Base-by-base conservation (phyloP, 92 coral and sea anemone genomes). In the Diadumene lineata region DNA sequence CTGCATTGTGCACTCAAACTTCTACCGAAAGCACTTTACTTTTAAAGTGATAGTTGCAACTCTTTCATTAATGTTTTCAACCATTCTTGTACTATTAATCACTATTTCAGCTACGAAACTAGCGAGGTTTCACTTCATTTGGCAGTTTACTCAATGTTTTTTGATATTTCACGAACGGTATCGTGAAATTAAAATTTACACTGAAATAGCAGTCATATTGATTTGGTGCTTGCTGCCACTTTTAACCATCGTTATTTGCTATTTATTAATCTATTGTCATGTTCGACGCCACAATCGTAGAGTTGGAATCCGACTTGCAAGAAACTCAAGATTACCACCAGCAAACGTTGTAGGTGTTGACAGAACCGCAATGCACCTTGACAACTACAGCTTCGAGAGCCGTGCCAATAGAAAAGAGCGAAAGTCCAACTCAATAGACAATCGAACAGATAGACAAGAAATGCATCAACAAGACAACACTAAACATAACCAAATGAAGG, bases 1-100 rank as follows among this genome's bases (percentile, higher is more conserved):
- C 1, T 64, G 69, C 18, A 34, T 64, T 33, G 69, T 64, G 2
- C 43, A 33, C 16, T 33, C 69, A n/a, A 30, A 64, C 44, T 33
- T 64, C 23, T 64, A 64, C 43, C 38, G 69, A 10, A 64, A 64
- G 69, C 32, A 64, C 18, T 30, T 31, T 17, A 27, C 69, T 29
- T 16, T n/a, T 27, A 64, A 64, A 30, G 19, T 17, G 23, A 64
- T 31, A 64, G 15, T 3, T 1, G 32, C 11, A 1, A 31, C 43
- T 64, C 29, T 30, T 30, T 17, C 2, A 2, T n/a, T 31, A 6
- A 29, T 34, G 34, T 33, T 17, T 38, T 7, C 19, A 8, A 38
- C 7, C 26, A 11, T 38, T 11, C 55, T 34, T 26, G 53, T 23
- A 11, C 21, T 34, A 1, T 1, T 33, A 18, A 22, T 38, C n/a